Conservation (phyloP, 2,888 invertebrate species). For the Platypus cylindrus region DNA sequence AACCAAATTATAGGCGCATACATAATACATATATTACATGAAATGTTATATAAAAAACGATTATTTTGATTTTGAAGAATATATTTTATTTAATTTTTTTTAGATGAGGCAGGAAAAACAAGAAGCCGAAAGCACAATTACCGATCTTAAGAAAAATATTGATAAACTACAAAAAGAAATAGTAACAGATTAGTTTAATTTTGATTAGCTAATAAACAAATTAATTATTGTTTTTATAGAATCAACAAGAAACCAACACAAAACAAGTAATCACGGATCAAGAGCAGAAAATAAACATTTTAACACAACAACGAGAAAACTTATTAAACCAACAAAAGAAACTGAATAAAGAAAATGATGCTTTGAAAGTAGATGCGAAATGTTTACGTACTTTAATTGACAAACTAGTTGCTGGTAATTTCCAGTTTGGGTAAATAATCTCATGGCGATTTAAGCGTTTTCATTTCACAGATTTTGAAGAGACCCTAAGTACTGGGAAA, state of each 20-base stretch:
- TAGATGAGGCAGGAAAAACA: conserved; percentile 24
- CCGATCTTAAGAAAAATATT: conserved; percentile 27
- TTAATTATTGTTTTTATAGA: neutral
- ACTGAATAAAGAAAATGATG: conserved; percentile 18
- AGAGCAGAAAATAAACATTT: neutral
- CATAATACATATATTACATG: no score
- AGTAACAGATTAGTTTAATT: conserved; percentile 22
- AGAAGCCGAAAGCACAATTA: conserved; percentile 19
- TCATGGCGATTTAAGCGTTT: neutral
- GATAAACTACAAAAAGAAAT: conserved; percentile 26
- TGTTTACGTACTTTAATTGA: conserved; percentile 20
- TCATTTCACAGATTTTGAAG: conserved; percentile 18
- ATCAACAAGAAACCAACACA: neutral
- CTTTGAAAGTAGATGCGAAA: conserved; percentile 17
- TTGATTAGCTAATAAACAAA: neutral
- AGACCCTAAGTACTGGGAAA: conserved; percentile 16
- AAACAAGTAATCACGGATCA: neutral
- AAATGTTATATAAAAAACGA: no score
- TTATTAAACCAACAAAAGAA: conserved; percentile 12
- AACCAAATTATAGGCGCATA: no score
- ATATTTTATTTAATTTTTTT: no score
- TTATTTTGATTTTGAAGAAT: no score
- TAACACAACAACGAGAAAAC: conserved; percentile 10
- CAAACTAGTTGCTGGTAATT: conserved; percentile 20
- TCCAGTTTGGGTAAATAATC: conserved; percentile 1